Percentiles rank a stretch among this genome's conserved stretches.
Conservation (phyloP, 2,797 vertebrate species). For the Coreius guichenoti region DNA sequence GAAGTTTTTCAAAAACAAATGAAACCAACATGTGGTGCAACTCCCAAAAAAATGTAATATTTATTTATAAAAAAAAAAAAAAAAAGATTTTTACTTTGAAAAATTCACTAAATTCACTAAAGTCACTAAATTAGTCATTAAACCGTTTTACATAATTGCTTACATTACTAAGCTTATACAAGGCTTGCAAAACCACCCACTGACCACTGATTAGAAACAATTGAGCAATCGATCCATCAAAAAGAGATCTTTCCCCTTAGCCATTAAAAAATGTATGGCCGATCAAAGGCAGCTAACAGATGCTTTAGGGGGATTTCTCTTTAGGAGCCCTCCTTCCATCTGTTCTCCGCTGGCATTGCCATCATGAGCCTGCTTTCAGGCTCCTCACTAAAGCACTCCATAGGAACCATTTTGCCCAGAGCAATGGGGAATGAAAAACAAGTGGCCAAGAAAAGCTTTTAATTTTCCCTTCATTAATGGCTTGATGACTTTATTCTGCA, state of each 20-base stretch:
- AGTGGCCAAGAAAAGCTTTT: conserved; percentile 59
- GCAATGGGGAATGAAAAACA: conserved; percentile 56
- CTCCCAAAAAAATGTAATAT: too few species aligned
- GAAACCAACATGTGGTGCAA: not conserved
- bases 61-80: not conserved
- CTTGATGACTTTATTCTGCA: conserved; percentile 62
- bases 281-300: conserved; percentile 76
- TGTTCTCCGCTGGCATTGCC: conserved; percentile 72
- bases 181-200: not conserved
- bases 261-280: conserved; percentile 56
- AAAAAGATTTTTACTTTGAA: too few species aligned
- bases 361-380: conserved; percentile 65
- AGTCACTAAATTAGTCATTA: not conserved
- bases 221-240: conserved; percentile 40
- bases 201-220: conserved; percentile 21
- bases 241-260: conserved; percentile 57
- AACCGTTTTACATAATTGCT: not conserved
- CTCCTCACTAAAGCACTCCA: conserved; percentile 59
- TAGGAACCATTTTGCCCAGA: conserved; percentile 60
- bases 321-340: conserved; percentile 75
- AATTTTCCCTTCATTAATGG: conserved; percentile 62
- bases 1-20: not conserved
- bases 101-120: too few species aligned
- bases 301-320: conserved; percentile 74
- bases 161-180: not conserved